Percentiles rank a stretch among this genome's conserved stretches.
Conservation (phyloP, 2,113 vertebrate genomes). For the Macrotus californicus region DNA sequence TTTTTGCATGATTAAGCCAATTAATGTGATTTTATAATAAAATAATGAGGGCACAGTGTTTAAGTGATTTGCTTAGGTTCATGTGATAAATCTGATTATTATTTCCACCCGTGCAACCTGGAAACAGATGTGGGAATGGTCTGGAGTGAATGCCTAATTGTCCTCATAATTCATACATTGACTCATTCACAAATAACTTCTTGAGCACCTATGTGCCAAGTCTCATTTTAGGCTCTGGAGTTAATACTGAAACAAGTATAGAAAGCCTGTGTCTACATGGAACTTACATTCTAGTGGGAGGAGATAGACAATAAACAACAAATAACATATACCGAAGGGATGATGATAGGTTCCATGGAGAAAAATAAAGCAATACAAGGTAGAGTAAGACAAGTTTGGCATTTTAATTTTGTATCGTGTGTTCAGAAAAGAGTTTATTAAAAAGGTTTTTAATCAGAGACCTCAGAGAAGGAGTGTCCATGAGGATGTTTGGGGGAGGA, state of each 20-base stretch:
- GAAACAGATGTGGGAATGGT: neutral
- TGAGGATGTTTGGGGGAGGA: neutral
- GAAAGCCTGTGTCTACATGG: neutral
- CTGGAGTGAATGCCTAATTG: neutral
- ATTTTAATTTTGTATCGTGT: neutral
- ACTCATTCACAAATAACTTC: neutral
- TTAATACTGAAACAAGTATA: neutral
- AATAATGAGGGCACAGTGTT: neutral
- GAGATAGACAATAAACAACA: neutral
- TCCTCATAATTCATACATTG: neutral
- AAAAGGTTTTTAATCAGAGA: neutral
- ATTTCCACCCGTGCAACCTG: neutral
- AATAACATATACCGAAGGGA: neutral
- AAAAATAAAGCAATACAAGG: neutral
- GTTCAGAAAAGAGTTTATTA: neutral
- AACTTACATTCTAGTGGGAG: neutral
- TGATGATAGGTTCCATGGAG: neutral
- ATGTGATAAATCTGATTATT: neutral
- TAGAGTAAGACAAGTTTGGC: neutral
- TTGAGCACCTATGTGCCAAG: neutral
- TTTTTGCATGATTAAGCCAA: neutral
- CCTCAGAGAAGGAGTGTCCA: neutral
- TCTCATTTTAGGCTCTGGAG: neutral
- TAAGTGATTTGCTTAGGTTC: neutral
- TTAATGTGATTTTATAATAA: conserved; percentile 23